A percentile compares a stretch with the other conserved stretches of the same genome.
These are phyloP conservation scores for Anoplius nigerrimus DNA, from an alignment of 2,888 invertebrate species.

Conservation along the genomic window DNA sequence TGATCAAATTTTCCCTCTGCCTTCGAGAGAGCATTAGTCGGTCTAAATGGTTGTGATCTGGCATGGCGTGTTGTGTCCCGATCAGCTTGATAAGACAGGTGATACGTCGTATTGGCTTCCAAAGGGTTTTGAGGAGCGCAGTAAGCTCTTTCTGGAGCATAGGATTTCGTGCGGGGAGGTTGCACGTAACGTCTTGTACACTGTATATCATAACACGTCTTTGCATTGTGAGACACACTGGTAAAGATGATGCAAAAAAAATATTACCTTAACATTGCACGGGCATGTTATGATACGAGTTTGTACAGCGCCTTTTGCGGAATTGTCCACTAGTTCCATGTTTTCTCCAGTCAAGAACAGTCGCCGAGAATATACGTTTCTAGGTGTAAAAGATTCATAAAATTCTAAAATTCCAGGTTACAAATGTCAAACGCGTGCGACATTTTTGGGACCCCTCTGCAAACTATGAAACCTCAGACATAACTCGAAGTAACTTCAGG, in stretches of 20 bases:
- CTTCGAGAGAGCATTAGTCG: constrained; percentile 51
- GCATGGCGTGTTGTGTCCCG: constrained; percentile 25
- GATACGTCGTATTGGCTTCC: constrained; percentile 66
- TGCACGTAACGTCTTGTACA: constrained; percentile 65
- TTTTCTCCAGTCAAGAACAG: not conserved
- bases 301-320: constrained; percentile 26
- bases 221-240: not conserved
- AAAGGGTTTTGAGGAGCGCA: constrained; percentile 60
- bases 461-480: too few species aligned
- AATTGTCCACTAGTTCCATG: constrained; percentile 63
- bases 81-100: constrained; percentile 61
- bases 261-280: not conserved
- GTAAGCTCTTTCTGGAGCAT: constrained; percentile 60
- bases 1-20: constrained; percentile 59
- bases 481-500: too few species aligned
- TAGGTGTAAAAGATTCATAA: constrained; percentile 21
- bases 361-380: not conserved
- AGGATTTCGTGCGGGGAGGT: constrained; percentile 65
- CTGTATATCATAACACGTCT: constrained; percentile 39
- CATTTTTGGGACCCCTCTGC: constrained; percentile 9
- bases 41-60: constrained; percentile 58
- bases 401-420: constrained; percentile 15
- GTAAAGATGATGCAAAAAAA: not conserved
- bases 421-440: constrained; percentile 6
- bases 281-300: not conserved